Percentiles rank a stretch among this genome's conserved stretches.
Evolutionary conservation across 2,888 invertebrate species (phyloP).

Genomic region (Odontocerum albicorne): DNA sequence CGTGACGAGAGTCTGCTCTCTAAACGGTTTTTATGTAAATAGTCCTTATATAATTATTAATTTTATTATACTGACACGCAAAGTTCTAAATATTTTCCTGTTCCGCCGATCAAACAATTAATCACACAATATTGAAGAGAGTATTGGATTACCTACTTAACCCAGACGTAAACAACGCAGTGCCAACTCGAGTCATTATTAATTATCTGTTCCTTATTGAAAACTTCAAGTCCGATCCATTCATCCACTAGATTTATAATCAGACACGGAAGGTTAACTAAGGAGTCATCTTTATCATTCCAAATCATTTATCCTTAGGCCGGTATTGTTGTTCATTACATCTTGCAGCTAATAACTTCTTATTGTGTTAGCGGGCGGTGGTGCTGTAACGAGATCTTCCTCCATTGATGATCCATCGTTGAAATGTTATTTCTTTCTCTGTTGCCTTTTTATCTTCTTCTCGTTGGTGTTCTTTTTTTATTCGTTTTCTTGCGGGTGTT

Average conservation of each 20-base stretch:
- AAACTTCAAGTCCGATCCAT: constrained; percentile 13
- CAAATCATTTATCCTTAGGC: constrained; percentile 6
- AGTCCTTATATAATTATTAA: no score
- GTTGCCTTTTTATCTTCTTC: neutral
- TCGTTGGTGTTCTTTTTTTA: neutral
- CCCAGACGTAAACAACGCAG: no score
- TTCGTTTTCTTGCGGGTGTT: neutral
- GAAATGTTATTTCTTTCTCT: neutral
- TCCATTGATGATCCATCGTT: no score
- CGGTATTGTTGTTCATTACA: neutral
- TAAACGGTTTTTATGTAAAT: no score
- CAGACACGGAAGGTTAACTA: constrained; percentile 15
- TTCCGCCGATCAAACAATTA: no score
- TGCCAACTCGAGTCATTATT: constrained; percentile 10
- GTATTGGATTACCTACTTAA: no score
- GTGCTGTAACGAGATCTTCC: no score
- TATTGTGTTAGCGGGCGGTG: constrained; percentile 7
- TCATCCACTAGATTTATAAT: constrained; percentile 18
- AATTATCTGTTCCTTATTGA: constrained; percentile 12
- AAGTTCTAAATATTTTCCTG: no score
- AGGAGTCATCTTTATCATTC: constrained; percentile 11
- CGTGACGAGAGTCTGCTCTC: no score
- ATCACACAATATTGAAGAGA: neutral
- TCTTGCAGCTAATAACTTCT: constrained; percentile 11
- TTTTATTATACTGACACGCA: no score